These are phyloP conservation scores for Agrypnus murinus DNA, from an alignment of 2,888 invertebrate genomes.

Conservation along the genomic window DNA sequence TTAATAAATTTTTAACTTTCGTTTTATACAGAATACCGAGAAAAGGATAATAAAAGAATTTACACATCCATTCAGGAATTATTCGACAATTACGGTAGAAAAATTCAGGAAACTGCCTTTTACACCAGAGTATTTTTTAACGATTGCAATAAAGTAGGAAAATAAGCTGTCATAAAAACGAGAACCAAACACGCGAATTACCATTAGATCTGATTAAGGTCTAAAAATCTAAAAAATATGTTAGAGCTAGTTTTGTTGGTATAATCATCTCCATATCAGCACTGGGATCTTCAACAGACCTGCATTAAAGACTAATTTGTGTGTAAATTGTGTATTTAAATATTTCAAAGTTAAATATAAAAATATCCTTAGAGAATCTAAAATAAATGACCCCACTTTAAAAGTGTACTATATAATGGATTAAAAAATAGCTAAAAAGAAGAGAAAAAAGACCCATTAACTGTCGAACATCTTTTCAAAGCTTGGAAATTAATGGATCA, in stretches of 20 bases:
- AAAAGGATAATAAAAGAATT: background rate
- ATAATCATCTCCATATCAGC: too few relatives aligned
- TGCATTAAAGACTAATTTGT: constrained; percentile 3
- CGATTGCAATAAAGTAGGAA: background rate
- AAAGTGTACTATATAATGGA: too few relatives aligned
- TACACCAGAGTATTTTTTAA: background rate
- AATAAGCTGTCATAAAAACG: constrained; percentile 15
- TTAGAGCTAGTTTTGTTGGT: background rate
- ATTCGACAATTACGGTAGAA: background rate
- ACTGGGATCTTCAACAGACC: background rate
- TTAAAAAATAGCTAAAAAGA: too few relatives aligned
- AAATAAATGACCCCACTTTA: too few relatives aligned
- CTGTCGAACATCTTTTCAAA: too few relatives aligned
- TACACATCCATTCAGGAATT: constrained; percentile 2
- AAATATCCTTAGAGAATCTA: too few relatives aligned
- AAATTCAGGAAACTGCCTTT: background rate
- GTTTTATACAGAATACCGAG: too few relatives aligned
- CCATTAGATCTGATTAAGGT: constrained; percentile 12
- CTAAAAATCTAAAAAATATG: constrained; percentile 6
- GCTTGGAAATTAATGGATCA: too few relatives aligned
- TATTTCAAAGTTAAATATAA: too few relatives aligned
- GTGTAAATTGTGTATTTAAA: background rate
- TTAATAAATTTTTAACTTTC: too few relatives aligned
- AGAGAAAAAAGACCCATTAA: too few relatives aligned
- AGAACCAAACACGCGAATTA: constrained; percentile 5